Percentiles rank a stretch among this genome's conserved stretches.
These are phyloP conservation scores for Thunnus thynnus DNA, from an alignment of 2,113 vertebrate genomes.

Conservation along the genomic window DNA sequence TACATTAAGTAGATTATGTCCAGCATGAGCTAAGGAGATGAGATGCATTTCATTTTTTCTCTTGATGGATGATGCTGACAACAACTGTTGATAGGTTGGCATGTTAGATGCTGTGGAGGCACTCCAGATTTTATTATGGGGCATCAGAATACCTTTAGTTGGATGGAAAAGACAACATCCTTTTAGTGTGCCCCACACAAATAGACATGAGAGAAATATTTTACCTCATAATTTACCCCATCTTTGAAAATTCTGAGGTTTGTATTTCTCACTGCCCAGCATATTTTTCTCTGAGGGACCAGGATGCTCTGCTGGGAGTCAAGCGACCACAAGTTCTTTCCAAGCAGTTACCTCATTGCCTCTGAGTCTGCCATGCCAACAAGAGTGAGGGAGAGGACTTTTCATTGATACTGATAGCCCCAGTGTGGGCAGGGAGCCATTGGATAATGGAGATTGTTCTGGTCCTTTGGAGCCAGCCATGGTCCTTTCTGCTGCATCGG, in stretches of 20 bases:
- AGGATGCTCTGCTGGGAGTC: background rate
- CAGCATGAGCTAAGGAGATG: background rate
- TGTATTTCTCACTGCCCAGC: too few relatives aligned
- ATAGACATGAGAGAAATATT: background rate
- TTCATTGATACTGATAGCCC: slow-evolving; percentile 48
- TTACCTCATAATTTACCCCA: background rate
- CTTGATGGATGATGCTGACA: slow-evolving; percentile 33
- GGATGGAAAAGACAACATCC: background rate
- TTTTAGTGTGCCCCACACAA: background rate
- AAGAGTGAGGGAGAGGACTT: slow-evolving; percentile 33
- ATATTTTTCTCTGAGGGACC: background rate
- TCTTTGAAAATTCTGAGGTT: too few relatives aligned
- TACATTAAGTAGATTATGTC: background rate
- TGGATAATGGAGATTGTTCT: slow-evolving; percentile 68
- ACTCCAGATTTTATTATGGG: background rate
- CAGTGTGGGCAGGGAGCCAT: slow-evolving; percentile 60
- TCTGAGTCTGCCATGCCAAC: slow-evolving; percentile 10
- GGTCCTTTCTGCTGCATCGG: slow-evolving; percentile 18
- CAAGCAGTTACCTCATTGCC: background rate
- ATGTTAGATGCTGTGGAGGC: background rate
- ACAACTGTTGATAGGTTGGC: slow-evolving; percentile 18
- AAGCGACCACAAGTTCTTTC: background rate
- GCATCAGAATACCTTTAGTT: background rate
- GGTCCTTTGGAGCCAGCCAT: slow-evolving; percentile 31
- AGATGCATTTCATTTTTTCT: slow-evolving; percentile 9